Base-by-base conservation (phyloP, 1,140 invertebrate species). In the Colletes latitarsis region DNA sequence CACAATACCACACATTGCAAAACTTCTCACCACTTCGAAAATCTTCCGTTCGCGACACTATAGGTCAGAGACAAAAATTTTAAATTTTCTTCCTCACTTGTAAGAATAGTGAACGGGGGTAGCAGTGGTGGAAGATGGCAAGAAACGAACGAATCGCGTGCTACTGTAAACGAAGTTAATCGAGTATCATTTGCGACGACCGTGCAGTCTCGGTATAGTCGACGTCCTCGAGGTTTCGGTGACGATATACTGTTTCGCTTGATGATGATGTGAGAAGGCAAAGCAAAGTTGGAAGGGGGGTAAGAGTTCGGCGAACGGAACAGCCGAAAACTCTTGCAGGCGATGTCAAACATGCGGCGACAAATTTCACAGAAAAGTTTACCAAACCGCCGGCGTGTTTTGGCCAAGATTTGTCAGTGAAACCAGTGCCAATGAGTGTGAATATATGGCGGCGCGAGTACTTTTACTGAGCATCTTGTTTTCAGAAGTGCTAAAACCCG, bases 381-480 rank as follows among this genome's bases (percentile, higher is more conserved):
- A 80, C 55, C 73, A 73, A 66, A 76, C 62, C 82, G 81, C 81
- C 84, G 82, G 76, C 77, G 82, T 82, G 67, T 80, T 74, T 86
- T 69, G 80, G 84, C 83, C 74, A 80, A 85, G 81, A 80, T 89
- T 85, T 82, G 77, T 82, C 83, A 85, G 84, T 82, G 86, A 89
- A 84, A 85, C 74, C 75, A 81, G 75, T 86, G 88, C 91, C 89
- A 88, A 93, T 92, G 90, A 93, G 88, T 87, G 84, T 85, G 84
- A 85, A 93, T 93, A 92, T 93, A 93, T 93, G 93, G 93, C 93
- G 92, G 92, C 91, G 89, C 92, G 93, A 90, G 91, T 93, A 87
- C 87, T 93, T 90, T 89, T 93, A 86, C 91, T 93, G 88, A 89
- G 92, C 89, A 92, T 93, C 87, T 93, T 93, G 91, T 92, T 93